Percentiles rank a stretch among this genome's conserved stretches.
These are phyloP conservation scores for Pharmacophagus antenor DNA, from an alignment of 2,888 invertebrate genomes.

Conservation along the genomic window DNA sequence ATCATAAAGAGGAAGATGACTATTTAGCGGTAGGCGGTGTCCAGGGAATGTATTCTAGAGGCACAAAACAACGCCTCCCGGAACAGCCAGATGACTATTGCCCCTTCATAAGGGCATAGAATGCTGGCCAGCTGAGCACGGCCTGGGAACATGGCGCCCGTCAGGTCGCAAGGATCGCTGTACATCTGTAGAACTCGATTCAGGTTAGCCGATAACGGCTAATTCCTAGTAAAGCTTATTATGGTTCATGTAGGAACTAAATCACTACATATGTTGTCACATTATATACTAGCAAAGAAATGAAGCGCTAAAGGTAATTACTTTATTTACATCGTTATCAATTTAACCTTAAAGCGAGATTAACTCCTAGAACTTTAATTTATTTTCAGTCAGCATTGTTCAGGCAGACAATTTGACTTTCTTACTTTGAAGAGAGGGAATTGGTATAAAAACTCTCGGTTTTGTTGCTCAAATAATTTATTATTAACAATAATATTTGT, in stretches of 20 bases:
- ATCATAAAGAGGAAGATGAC: constrained; percentile 56
- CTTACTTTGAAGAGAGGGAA: too few relatives aligned
- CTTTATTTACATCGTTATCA: background rate
- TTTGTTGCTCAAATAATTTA: too few relatives aligned
- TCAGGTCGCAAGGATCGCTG: constrained; percentile 39
- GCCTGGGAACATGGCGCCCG: constrained; percentile 63
- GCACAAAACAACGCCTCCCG: constrained; percentile 62
- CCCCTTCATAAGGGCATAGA: constrained; percentile 71
- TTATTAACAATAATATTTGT: too few relatives aligned
- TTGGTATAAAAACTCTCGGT: too few relatives aligned
- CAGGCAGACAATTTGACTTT: too few relatives aligned
- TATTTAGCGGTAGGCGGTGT: constrained; percentile 60
- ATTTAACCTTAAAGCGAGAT: too few relatives aligned
- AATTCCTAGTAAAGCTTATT: constrained; percentile 43
- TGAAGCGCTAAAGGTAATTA: background rate
- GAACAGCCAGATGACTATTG: constrained; percentile 65
- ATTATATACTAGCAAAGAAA: background rate
- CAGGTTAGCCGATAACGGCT: constrained; percentile 50
- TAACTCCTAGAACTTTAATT: background rate
- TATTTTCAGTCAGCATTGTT: too few relatives aligned
- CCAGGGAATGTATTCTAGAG: constrained; percentile 61
- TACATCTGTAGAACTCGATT: constrained; percentile 55
- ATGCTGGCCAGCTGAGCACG: constrained; percentile 55
- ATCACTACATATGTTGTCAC: constrained; percentile 20
- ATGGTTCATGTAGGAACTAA: constrained; percentile 29